These are phyloP conservation scores for Percina caprodes DNA, from an alignment of 2,113 vertebrate genomes.

Conservation along the genomic window DNA sequence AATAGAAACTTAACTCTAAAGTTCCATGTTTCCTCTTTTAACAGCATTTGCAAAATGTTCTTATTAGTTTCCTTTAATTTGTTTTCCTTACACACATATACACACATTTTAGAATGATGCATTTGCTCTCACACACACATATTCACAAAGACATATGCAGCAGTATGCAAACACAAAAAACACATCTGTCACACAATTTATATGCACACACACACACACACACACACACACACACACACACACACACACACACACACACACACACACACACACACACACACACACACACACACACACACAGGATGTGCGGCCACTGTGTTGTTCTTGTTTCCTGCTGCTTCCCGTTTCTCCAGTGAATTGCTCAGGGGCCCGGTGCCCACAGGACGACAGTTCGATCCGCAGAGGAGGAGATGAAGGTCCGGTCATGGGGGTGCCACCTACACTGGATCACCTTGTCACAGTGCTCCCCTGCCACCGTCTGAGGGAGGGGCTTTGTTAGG, in stretches of 20 bases:
- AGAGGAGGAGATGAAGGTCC: conserved; percentile 95
- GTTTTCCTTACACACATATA: conserved; percentile 1
- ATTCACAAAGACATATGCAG: conserved; percentile 30
- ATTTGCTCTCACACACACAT: conserved; percentile 66
- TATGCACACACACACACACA: neutral
- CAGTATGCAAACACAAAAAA: conserved; percentile 9
- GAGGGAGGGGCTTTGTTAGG: conserved; percentile 95
- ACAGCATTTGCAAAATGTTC: neutral
- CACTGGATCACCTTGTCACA: conserved; percentile 98
- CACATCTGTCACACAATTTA: neutral
- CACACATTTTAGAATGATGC: neutral
- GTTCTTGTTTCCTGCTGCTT: conserved; percentile 33
- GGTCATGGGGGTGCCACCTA: conserved; percentile 94
- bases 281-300: neutral
- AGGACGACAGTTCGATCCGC: conserved; percentile 96
- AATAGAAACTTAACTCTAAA: neutral
- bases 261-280: conserved; percentile 19
- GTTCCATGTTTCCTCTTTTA: neutral
- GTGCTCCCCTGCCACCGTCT: conserved; percentile 93
- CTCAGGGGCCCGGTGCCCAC: conserved; percentile 89
- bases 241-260: conserved; percentile 4
- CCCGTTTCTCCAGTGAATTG: neutral
- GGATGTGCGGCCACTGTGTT: conserved; percentile 11
- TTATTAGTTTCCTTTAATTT: neutral
- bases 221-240: neutral